Conservation (phyloP, 2,888 invertebrate species). For the Muscina levida region DNA sequence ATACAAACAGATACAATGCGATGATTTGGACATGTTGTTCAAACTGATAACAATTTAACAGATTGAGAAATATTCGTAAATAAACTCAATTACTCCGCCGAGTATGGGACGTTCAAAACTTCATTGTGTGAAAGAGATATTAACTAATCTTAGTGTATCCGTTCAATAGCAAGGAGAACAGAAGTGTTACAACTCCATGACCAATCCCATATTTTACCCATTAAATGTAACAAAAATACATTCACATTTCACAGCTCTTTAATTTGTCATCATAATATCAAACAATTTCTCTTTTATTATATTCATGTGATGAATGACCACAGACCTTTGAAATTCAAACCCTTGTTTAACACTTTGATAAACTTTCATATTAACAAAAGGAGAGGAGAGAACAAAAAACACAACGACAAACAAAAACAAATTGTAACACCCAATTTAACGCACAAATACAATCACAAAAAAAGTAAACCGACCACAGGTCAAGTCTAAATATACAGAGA, state of each 20-base stretch:
- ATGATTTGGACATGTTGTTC: too few species aligned
- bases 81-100: too few species aligned
- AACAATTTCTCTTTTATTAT: not conserved
- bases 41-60: too few species aligned
- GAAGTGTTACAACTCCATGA: too few species aligned
- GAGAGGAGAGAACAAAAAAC: slow-evolving; percentile 8
- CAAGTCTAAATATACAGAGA: slow-evolving; percentile 39
- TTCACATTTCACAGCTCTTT: slow-evolving; percentile 20
- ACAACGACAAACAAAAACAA: slow-evolving; percentile 5
- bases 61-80: too few species aligned
- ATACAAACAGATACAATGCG: too few species aligned
- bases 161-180: too few species aligned
- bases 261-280: slow-evolving; percentile 29
- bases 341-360: slow-evolving; percentile 1
- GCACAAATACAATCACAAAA: slow-evolving; percentile 8
- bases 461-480: slow-evolving; percentile 18
- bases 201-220: too few species aligned
- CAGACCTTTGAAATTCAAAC: slow-evolving; percentile 44
- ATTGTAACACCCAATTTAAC: not conserved
- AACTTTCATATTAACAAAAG: slow-evolving; percentile 14
- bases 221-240: too few species aligned
- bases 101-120: too few species aligned
- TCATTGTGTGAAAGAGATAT: too few species aligned
- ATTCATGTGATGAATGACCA: slow-evolving; percentile 7
- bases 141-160: too few species aligned